Evolutionary conservation across 2,888 invertebrate species (phyloP).

Genomic region (Hartigia nigra): DNA sequence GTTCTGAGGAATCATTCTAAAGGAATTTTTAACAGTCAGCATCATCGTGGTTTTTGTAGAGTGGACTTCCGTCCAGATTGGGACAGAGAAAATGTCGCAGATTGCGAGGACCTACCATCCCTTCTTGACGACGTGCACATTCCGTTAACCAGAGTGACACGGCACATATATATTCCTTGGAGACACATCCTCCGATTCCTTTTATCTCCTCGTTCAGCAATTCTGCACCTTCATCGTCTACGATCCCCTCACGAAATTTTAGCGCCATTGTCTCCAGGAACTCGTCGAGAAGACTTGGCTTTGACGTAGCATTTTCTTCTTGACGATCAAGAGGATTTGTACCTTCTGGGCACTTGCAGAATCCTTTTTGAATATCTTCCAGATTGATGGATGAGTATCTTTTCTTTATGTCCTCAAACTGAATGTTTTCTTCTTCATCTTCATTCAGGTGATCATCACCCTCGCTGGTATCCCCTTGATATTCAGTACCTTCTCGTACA

Average conservation of each 20-base stretch:
- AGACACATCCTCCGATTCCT: constrained; percentile 53
- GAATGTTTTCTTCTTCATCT: constrained; percentile 20
- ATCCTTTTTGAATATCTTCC: constrained; percentile 34
- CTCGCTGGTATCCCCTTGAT: constrained; percentile 16
- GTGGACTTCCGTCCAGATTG: constrained; percentile 67
- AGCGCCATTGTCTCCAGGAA: constrained; percentile 51
- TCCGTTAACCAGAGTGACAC: constrained; percentile 54
- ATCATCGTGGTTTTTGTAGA: not conserved
- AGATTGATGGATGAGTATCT: constrained; percentile 34
- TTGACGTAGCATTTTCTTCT: not conserved
- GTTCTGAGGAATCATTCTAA: not conserved
- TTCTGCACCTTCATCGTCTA: constrained; percentile 22
- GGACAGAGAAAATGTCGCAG: constrained; percentile 78
- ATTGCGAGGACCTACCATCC: constrained; percentile 77
- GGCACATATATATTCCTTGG: constrained; percentile 42
- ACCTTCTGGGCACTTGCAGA: constrained; percentile 43
- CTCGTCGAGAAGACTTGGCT: constrained; percentile 39
- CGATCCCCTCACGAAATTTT: constrained; percentile 28
- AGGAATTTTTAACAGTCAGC: not conserved
- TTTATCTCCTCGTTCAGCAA: constrained; percentile 26
- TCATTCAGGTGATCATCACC: constrained; percentile 8
- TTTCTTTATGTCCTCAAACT: constrained; percentile 22
- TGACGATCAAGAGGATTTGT: not conserved
- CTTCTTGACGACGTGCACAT: constrained; percentile 70
- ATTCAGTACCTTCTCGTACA: not conserved